Conservation (phyloP, 2,113 vertebrate genomes). For the Xenotilapia leptura region DNA sequence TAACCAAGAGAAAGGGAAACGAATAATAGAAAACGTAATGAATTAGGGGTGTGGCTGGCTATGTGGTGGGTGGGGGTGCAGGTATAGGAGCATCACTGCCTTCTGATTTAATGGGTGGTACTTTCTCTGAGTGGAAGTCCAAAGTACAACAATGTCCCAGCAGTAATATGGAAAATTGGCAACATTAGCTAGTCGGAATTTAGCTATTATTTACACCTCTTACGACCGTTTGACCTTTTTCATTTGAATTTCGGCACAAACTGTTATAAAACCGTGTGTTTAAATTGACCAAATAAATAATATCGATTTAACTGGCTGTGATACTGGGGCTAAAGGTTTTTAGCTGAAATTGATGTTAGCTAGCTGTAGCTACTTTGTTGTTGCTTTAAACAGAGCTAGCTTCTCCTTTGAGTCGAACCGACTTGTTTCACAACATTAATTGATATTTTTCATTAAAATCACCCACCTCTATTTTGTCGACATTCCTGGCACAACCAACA, state of each 20-base stretch:
- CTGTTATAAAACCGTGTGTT: not conserved
- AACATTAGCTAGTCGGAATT: not conserved
- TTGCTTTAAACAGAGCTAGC: constrained; percentile 7
- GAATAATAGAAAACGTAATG: not conserved
- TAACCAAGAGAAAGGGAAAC: not conserved
- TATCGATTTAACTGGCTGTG: not conserved
- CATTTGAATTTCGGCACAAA: not conserved
- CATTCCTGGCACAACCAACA: constrained; percentile 87
- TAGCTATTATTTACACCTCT: not conserved
- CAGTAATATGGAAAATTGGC: not conserved
- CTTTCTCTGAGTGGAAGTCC: not conserved
- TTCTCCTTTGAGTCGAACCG: not conserved
- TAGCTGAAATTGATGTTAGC: constrained; percentile 36
- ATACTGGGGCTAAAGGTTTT: not conserved
- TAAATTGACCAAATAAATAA: not conserved
- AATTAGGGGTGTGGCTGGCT: not conserved
- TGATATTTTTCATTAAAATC: not conserved
- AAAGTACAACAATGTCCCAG: not conserved
- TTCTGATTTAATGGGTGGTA: not conserved
- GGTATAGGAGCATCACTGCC: not conserved
- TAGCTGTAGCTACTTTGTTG: constrained; percentile 28
- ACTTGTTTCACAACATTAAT: not conserved
- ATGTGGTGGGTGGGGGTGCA: not conserved
- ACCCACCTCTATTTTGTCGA: constrained; percentile 89
- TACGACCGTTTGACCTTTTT: not conserved